Conservation (phyloP, 2,797 vertebrate genomes). For the Lagocephalus sceleratus region DNA sequence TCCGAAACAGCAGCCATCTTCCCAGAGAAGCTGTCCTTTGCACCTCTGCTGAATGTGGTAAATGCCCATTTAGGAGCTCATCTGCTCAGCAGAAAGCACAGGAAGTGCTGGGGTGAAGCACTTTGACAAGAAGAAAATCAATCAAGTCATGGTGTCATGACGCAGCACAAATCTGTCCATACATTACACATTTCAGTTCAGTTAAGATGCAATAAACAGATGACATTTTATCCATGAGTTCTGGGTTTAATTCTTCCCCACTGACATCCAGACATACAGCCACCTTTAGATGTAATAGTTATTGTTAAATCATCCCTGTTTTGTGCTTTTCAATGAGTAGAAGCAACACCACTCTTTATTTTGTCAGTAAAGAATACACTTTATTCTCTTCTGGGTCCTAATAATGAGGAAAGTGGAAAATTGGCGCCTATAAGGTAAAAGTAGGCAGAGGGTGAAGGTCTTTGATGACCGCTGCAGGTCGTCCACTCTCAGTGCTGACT, state of each 20-base stretch:
- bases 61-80: slow-evolving; percentile 11
- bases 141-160: slow-evolving; percentile 12
- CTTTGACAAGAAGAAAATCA: slow-evolving; percentile 21
- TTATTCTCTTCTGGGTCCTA: too few relatives aligned
- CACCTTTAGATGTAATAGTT: background rate
- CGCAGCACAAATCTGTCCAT: slow-evolving; percentile 5
- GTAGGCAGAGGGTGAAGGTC: too few relatives aligned
- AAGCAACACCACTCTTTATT: too few relatives aligned
- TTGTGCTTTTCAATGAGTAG: background rate
- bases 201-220: background rate
- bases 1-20: slow-evolving; percentile 9
- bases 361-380: too few relatives aligned
- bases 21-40: slow-evolving; percentile 13
- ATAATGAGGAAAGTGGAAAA: too few relatives aligned
- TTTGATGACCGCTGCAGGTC: too few relatives aligned
- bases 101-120: slow-evolving; percentile 26
- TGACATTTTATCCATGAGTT: too few relatives aligned
- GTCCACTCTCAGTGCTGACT: background rate
- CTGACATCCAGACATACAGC: background rate
- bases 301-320: background rate
- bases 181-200: background rate
- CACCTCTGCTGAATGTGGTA: slow-evolving; percentile 23
- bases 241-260: background rate
- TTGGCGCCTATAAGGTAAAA: too few relatives aligned
- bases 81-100: slow-evolving; percentile 35